These are phyloP conservation scores for Cryptocheilus praepositus DNA, from an alignment of 2,888 invertebrate genomes.

Conservation along the genomic window DNA sequence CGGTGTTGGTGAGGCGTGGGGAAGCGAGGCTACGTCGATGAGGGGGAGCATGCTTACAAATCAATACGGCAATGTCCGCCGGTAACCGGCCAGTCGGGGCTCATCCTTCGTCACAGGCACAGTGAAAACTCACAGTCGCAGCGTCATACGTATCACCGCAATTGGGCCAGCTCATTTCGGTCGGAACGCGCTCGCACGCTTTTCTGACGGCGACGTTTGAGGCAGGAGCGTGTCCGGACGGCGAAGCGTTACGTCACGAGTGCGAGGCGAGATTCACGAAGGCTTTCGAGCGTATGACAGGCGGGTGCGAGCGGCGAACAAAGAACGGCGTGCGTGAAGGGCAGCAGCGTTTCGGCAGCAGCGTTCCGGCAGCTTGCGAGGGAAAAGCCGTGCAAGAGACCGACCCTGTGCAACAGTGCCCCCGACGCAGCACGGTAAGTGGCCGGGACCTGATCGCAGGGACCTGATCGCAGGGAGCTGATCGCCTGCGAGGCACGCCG, in stretches of 20 bases:
- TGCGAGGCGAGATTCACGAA: no score
- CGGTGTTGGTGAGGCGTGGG: conserved; percentile 6
- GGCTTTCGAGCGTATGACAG: no score
- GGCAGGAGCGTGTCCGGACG: not conserved
- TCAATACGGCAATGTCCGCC: conserved; percentile 73
- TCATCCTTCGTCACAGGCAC: conserved; percentile 63
- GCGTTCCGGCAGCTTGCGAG: conserved; percentile 28
- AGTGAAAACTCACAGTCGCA: conserved; percentile 37
- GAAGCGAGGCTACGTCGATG: conserved; percentile 25
- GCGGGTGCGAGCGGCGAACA: no score
- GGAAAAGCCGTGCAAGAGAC: no score
- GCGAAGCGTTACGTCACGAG: no score
- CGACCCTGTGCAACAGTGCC: conserved; percentile 71
- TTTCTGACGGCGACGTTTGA: not conserved
- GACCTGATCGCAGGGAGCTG: no score
- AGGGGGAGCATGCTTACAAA: conserved; percentile 42
- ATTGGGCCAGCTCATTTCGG: not conserved
- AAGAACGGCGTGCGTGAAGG: not conserved
- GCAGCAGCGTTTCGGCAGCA: conserved; percentile 21
- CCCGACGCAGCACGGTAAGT: conserved; percentile 36
- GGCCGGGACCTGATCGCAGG: no score
- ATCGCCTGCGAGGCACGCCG: no score
- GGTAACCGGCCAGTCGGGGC: conserved; percentile 69
- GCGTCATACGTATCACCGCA: not conserved
- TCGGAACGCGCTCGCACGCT: not conserved